These are phyloP conservation scores for Heliconius hermathena DNA, from an alignment of 1,140 invertebrate genomes.

Conservation along the genomic window DNA sequence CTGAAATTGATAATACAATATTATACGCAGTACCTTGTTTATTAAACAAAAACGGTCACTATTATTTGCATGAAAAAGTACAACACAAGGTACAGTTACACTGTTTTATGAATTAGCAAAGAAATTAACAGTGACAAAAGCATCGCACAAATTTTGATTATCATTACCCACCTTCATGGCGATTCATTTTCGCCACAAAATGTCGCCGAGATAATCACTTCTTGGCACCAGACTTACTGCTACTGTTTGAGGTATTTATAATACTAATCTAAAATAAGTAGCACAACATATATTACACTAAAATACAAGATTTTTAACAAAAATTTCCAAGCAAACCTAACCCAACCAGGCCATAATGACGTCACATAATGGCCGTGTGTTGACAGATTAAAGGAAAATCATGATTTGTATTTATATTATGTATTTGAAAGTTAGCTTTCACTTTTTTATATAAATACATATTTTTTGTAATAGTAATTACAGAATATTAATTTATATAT, in stretches of 20 bases:
- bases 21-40: slow-evolving; percentile 32
- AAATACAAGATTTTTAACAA: slow-evolving; percentile 85
- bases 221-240: slow-evolving; percentile 73
- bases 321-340: slow-evolving; percentile 87
- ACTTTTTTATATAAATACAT: not conserved
- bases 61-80: slow-evolving; percentile 27
- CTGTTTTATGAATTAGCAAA: slow-evolving; percentile 53
- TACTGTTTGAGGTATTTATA: slow-evolving; percentile 77
- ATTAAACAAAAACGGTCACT: slow-evolving; percentile 27
- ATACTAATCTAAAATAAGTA: slow-evolving; percentile 81
- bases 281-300: slow-evolving; percentile 84
- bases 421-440: not conserved
- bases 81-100: slow-evolving; percentile 19
- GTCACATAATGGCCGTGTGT: slow-evolving; percentile 82
- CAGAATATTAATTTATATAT: not conserved
- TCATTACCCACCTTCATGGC: slow-evolving; percentile 89
- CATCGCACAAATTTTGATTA: slow-evolving; percentile 81
- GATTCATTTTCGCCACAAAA: slow-evolving; percentile 88
- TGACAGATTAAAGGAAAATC: slow-evolving; percentile 51
- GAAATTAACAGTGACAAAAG: slow-evolving; percentile 75
- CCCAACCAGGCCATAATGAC: slow-evolving; percentile 88
- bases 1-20: slow-evolving; percentile 82
- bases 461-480: not conserved
- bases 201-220: slow-evolving; percentile 76
- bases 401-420: slow-evolving; percentile 26